Percentiles rank a stretch among this genome's conserved stretches.
Evolutionary conservation across 2,888 invertebrate species (phyloP).

Genomic region (Harpalus rufipes): DNA sequence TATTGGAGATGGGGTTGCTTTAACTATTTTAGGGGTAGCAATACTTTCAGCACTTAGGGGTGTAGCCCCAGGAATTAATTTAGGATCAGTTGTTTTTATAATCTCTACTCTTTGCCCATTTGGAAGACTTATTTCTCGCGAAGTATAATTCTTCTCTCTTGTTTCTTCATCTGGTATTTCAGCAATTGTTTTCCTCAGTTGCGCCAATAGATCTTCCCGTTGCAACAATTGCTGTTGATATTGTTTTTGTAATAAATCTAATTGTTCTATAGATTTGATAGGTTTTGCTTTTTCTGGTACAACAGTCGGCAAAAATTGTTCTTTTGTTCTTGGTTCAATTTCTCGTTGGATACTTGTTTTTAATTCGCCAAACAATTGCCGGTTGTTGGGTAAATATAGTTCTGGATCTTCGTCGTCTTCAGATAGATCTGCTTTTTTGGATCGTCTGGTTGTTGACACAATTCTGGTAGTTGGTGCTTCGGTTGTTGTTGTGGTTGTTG

Average conservation of each 20-base stretch:
- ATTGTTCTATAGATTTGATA: constrained; percentile 72
- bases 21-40: constrained; percentile 74
- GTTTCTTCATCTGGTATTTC: constrained; percentile 83
- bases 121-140: constrained; percentile 85
- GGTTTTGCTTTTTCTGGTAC: constrained; percentile 64
- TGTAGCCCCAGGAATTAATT: constrained; percentile 80
- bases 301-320: constrained; percentile 64
- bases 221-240: constrained; percentile 80
- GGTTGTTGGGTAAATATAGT: constrained; percentile 62
- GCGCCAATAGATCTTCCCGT: constrained; percentile 86
- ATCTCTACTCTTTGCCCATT: constrained; percentile 89
- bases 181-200: constrained; percentile 85
- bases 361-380: constrained; percentile 71
- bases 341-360: constrained; percentile 80
- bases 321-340: constrained; percentile 76
- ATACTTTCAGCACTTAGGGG: constrained; percentile 77
- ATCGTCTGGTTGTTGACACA: constrained; percentile 72
- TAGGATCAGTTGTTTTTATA: constrained; percentile 85
- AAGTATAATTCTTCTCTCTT: constrained; percentile 83
- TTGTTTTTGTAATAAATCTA: constrained; percentile 75
- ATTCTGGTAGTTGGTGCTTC: constrained; percentile 73
- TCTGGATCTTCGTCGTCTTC: constrained; percentile 70
- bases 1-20: constrained; percentile 69
- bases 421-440: constrained; percentile 76
- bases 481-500: constrained; percentile 82